These are phyloP conservation scores for Smithornis capensis DNA, from an alignment of 2,113 vertebrate species.

Conservation along the genomic window DNA sequence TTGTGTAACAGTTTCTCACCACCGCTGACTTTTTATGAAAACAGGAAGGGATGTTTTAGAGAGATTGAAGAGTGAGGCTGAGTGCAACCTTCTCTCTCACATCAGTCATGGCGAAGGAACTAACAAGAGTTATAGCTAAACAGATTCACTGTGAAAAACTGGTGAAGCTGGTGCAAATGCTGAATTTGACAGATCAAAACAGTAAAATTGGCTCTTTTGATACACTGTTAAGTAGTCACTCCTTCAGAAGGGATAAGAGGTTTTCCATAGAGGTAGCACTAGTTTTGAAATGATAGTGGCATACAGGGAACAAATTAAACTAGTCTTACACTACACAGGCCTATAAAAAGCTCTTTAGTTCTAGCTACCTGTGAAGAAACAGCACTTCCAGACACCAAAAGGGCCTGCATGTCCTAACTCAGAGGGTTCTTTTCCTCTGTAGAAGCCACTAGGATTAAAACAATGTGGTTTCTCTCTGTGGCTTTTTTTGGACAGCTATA, in stretches of 20 bases:
- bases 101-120: not conserved
- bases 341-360: not conserved
- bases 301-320: not conserved
- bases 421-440: not conserved
- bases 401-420: not conserved
- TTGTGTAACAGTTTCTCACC: not conserved
- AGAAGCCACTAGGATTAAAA: not conserved
- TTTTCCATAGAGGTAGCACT: not conserved
- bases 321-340: not conserved
- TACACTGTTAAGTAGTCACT: not conserved
- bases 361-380: not conserved
- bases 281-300: not conserved
- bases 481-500: not conserved
- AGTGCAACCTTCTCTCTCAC: not conserved
- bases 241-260: not conserved
- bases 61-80: not conserved
- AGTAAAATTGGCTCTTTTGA: not conserved
- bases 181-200: not conserved
- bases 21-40: not conserved
- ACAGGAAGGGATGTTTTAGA: slow-evolving; percentile 27
- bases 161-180: not conserved
- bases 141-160: not conserved
- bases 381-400: not conserved
- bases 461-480: not conserved
- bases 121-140: not conserved